Evolutionary conservation across 2,888 invertebrate genomes (phyloP).

Genomic region (Chymomyza procnemis): DNA sequence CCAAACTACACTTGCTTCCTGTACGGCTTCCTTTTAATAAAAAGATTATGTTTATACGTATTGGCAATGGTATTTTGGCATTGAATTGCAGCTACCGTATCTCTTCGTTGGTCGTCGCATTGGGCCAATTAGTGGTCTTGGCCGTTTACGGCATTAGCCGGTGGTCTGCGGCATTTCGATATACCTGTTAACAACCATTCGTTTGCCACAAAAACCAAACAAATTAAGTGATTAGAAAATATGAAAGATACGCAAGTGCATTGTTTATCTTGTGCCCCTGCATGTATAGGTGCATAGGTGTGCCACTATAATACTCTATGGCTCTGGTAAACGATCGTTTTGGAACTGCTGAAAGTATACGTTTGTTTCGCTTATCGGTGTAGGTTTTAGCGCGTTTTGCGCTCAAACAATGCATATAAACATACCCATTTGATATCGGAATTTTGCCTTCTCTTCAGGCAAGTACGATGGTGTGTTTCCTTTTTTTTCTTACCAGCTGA

Average conservation of each 20-base stretch:
- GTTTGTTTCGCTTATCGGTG: slow-evolving; percentile 36
- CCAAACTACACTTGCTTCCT: slow-evolving; percentile 48
- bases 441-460: neutral
- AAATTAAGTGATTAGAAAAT: slow-evolving; percentile 66
- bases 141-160: slow-evolving; percentile 4
- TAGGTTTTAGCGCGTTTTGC: slow-evolving; percentile 41
- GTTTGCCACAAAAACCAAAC: slow-evolving; percentile 48
- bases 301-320: neutral
- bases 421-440: slow-evolving; percentile 4
- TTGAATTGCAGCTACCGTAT: slow-evolving; percentile 16
- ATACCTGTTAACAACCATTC: slow-evolving; percentile 39
- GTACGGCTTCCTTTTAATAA: slow-evolving; percentile 51
- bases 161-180: slow-evolving; percentile 13
- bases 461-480: slow-evolving; percentile 34
- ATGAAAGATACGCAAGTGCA: slow-evolving; percentile 42
- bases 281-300: neutral
- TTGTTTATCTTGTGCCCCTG: neutral
- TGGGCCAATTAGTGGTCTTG: slow-evolving; percentile 13
- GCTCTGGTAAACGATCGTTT: neutral
- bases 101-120: slow-evolving; percentile 41
- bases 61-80: slow-evolving; percentile 20
- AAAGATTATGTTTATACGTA: slow-evolving; percentile 41
- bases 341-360: neutral
- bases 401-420: slow-evolving; percentile 38
- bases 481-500: slow-evolving; percentile 1